These are phyloP conservation scores for Gobio gobio DNA, from an alignment of 2,113 vertebrate species.

Conservation along the genomic window DNA sequence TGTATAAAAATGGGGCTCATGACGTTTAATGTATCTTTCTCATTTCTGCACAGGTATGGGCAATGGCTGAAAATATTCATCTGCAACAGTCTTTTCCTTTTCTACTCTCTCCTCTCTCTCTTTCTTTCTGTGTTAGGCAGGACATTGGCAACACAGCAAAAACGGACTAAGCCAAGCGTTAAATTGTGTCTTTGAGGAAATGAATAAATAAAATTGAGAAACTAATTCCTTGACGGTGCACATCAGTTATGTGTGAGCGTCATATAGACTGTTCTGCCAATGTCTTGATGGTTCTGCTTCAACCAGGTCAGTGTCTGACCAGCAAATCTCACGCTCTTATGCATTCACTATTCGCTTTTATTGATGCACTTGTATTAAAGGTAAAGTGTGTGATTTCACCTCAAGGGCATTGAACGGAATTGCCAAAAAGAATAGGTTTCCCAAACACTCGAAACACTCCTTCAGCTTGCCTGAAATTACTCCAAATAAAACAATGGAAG, in stretches of 20 bases:
- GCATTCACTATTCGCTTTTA: not conserved
- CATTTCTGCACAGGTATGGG: not conserved
- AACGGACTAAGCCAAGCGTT: not conserved
- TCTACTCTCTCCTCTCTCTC: not conserved
- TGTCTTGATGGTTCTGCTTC: not conserved
- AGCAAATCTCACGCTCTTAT: not conserved
- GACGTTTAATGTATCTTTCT: not conserved
- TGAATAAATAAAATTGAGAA: slow-evolving; percentile 27
- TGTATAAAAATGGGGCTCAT: not conserved
- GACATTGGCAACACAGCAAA: slow-evolving; percentile 22
- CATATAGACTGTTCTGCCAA: slow-evolving; percentile 32
- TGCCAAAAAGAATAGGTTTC: not conserved
- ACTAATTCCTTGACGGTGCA: slow-evolving; percentile 5
- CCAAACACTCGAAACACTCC: not conserved
- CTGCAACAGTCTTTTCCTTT: not conserved
- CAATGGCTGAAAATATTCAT: not conserved
- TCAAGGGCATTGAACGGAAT: not conserved
- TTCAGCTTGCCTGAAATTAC: not conserved
- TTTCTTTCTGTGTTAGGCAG: not conserved
- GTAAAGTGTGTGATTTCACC: not conserved
- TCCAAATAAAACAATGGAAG: not conserved
- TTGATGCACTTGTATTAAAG: not conserved
- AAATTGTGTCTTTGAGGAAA: slow-evolving; percentile 36
- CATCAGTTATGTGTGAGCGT: slow-evolving; percentile 19
- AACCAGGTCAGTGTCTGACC: slow-evolving; percentile 11